phyloP scores from a whole-genome alignment of 2,888 invertebrate genomes.

The Pandemis corylana region DNA sequence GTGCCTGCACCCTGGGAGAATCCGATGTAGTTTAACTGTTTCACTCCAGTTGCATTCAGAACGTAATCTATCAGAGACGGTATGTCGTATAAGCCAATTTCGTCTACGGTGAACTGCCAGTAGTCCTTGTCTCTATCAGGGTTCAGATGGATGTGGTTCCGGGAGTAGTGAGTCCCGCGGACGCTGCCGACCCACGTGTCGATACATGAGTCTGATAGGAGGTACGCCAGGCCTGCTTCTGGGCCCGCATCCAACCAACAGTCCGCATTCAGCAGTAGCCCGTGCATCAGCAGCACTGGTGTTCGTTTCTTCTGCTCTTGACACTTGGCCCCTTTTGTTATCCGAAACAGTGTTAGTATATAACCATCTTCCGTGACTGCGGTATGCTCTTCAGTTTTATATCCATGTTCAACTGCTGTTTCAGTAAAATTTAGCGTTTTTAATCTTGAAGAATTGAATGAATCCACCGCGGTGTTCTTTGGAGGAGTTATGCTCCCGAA shows the following conservation, averaged over 20 bases:
- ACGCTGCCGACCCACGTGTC: constrained; percentile 64
- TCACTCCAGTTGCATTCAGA: constrained; percentile 53
- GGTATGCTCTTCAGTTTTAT: constrained; percentile 60
- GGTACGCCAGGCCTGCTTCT: constrained; percentile 53
- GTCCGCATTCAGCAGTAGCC: constrained; percentile 66
- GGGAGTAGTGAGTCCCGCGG: constrained; percentile 77
- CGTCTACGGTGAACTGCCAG: constrained; percentile 78
- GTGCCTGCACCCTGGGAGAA: constrained; percentile 73
- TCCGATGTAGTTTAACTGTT: constrained; percentile 67
- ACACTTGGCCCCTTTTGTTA: constrained; percentile 56
- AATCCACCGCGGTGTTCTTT: neutral
- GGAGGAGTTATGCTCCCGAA: neutral
- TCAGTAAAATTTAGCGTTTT: constrained; percentile 59
- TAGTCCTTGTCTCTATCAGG: constrained; percentile 68
- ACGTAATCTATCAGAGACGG: constrained; percentile 63
- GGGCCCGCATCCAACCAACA: constrained; percentile 68
- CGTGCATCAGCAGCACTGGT: constrained; percentile 71
- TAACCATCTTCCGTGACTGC: constrained; percentile 70
- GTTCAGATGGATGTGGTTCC: constrained; percentile 72
- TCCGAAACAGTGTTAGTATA: constrained; percentile 61
- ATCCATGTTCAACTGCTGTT: constrained; percentile 57
- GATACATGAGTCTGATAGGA: constrained; percentile 54
- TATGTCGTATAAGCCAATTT: constrained; percentile 65
- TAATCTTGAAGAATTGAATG: neutral
- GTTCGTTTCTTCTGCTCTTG: constrained; percentile 46